phyloP scores from a whole-genome alignment of 2,888 invertebrate species.

The Slavum lentiscoides region DNA sequence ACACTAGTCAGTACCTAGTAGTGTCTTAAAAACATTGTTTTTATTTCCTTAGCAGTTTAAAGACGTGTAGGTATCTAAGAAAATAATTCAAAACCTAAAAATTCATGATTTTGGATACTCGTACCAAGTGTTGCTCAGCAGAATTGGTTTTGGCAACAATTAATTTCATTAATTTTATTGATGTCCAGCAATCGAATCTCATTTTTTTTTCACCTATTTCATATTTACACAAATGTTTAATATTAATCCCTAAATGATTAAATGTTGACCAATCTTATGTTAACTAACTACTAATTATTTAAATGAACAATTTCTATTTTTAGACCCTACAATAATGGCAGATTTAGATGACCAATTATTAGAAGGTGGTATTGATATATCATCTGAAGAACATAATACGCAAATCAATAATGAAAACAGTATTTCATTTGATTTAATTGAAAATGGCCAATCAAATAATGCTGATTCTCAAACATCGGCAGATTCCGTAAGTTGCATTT shows the following conservation, averaged over 20 bases:
- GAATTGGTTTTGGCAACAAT: no score
- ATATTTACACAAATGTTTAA: not conserved
- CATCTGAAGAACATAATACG: slow-evolving; percentile 43
- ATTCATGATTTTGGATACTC: no score
- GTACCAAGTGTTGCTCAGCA: no score
- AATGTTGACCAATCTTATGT: not conserved
- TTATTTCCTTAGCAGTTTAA: no score
- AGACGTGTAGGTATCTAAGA: no score
- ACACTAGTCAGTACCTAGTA: no score
- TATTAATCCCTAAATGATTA: not conserved
- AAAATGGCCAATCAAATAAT: slow-evolving; percentile 51
- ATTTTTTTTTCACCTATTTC: no score
- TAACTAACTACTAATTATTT: not conserved
- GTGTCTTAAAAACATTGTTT: no score
- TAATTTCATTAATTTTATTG: no score
- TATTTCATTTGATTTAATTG: slow-evolving; percentile 46
- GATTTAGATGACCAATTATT: slow-evolving; percentile 50
- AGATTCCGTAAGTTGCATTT: slow-evolving; percentile 32
- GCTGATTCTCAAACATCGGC: slow-evolving; percentile 44
- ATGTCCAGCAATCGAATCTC: no score
- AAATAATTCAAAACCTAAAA: no score
- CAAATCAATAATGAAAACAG: slow-evolving; percentile 40
- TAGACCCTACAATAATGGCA: slow-evolving; percentile 30
- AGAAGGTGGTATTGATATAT: slow-evolving; percentile 46
- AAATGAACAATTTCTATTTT: not conserved